Percentiles rank a stretch among this genome's conserved stretches.
These are phyloP conservation scores for Dicrostonyx torquatus DNA, from an alignment of 2,797 vertebrate species.

Conservation along the genomic window DNA sequence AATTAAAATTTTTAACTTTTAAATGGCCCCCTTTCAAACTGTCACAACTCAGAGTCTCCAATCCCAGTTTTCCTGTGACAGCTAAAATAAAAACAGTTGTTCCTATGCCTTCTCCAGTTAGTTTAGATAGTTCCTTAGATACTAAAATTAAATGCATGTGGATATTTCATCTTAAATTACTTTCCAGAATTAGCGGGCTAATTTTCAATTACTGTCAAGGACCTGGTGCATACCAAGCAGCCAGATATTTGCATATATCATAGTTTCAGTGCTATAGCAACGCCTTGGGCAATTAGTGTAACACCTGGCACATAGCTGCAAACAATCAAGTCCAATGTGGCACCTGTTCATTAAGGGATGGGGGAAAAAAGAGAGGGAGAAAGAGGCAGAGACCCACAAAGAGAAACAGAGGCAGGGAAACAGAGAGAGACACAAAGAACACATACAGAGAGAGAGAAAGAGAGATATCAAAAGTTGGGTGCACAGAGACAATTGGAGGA, in stretches of 20 bases:
- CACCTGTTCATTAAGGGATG: neutral
- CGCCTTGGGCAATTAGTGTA: neutral
- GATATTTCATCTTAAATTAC: constrained; percentile 53
- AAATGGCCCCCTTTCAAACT: neutral
- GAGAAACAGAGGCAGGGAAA: neutral
- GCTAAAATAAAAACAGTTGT: neutral
- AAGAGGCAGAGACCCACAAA: neutral
- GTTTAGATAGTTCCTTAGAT: neutral
- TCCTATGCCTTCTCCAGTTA: neutral
- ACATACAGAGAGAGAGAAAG: neutral
- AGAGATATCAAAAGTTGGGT: neutral
- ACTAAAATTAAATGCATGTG: neutral
- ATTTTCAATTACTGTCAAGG: constrained; percentile 39
- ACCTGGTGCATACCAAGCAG: neutral
- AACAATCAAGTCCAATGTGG: neutral
- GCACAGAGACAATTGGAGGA: neutral
- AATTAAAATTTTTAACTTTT: neutral
- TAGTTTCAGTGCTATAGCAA: neutral
- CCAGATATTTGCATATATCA: neutral
- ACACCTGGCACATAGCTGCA: neutral
- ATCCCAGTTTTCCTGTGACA: constrained; percentile 9
- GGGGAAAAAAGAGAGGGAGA: neutral
- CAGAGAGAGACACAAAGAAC: neutral
- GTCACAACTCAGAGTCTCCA: constrained; percentile 1
- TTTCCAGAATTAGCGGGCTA: constrained; percentile 17